Evolutionary conservation across 2,113 vertebrate genomes (phyloP), one percentile per base, ranked within the genome.

Genomic region (Nesoenas mayeri): DNA sequence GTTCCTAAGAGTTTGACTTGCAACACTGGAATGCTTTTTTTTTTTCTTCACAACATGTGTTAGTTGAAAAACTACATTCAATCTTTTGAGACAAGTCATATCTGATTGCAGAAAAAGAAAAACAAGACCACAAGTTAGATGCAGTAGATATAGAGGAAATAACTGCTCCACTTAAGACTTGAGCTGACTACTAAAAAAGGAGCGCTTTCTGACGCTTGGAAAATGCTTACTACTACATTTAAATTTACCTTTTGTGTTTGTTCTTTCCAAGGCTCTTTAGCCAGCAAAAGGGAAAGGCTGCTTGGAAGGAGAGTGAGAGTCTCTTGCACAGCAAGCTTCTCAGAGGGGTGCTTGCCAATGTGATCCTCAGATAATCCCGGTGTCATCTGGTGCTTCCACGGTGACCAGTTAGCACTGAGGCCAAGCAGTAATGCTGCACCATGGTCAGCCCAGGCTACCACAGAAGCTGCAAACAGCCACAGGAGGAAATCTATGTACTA

Each of bases 261-360:
- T 54, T 98, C 97, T 94, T 98, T 99, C 99, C 99, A 99, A 0
- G 99, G 99, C 40, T 99, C 99, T 96, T 99, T 99, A 88, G 96
- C 91, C 80, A 99, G 97, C 34, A 99, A 98, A 48, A 98, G 94
- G 11, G 87, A 96, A 95, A 99, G 97, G 87, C 99, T 99, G 56
- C 91, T 97, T 57, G 99, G 97, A 94, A 99, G 86, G 34, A 98
- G 98, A 70, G 98, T 96, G 62, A 99, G 71, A 87, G 97, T 97
- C 85, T 97, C 98, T 10, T 98, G 97, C 85, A 98, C 93, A 50
- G 97, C 94, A 60, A 92, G 25, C 24, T 96, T 97, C 4, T 97
- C 94, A 67, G 94, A 13, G 6, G 95, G 85, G 74, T 97, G 97
- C 32, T 88, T 97, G 53, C 98, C 98, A 79, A 98, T 40, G 96